phyloP scores from a whole-genome alignment of 2,797 vertebrate genomes.

The Poecilia picta region DNA sequence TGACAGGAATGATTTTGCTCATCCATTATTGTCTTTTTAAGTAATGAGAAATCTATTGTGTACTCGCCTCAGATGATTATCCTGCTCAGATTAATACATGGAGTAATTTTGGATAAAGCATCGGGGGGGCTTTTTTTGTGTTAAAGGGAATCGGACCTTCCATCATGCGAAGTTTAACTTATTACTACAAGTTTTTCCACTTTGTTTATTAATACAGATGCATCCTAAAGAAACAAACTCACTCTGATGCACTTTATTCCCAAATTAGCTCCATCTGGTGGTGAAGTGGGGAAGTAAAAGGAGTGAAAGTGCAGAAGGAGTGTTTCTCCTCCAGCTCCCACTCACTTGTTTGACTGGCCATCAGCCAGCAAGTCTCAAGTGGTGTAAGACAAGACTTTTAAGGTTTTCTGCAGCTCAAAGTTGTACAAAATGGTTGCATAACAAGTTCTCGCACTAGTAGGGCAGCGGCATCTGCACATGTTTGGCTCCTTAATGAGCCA shows the following conservation, averaged over 20 bases:
- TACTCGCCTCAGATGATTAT: conserved; percentile 34
- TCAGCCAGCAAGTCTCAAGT: conserved; percentile 46
- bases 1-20: conserved; percentile 20
- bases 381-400: conserved; percentile 57
- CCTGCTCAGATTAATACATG: conserved; percentile 44
- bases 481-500: conserved; percentile 53
- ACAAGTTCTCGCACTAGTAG: conserved; percentile 21
- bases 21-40: conserved; percentile 40
- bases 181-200: conserved; percentile 44
- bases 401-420: conserved; percentile 42
- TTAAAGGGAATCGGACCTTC: conserved; percentile 47
- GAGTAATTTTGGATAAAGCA: conserved; percentile 36
- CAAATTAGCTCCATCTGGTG: conserved; percentile 73
- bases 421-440: conserved; percentile 59
- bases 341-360: conserved; percentile 55
- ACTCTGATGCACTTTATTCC: conserved; percentile 17
- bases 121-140: conserved; percentile 21
- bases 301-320: background rate
- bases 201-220: conserved; percentile 51
- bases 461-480: conserved; percentile 56
- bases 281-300: conserved; percentile 37
- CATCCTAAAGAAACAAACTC: conserved; percentile 57
- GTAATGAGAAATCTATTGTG: conserved; percentile 36
- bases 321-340: conserved; percentile 23
- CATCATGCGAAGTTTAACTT: conserved; percentile 57